Evolutionary conservation across 2,113 vertebrate genomes (phyloP).

Genomic region (Peucedramus taeniatus): DNA sequence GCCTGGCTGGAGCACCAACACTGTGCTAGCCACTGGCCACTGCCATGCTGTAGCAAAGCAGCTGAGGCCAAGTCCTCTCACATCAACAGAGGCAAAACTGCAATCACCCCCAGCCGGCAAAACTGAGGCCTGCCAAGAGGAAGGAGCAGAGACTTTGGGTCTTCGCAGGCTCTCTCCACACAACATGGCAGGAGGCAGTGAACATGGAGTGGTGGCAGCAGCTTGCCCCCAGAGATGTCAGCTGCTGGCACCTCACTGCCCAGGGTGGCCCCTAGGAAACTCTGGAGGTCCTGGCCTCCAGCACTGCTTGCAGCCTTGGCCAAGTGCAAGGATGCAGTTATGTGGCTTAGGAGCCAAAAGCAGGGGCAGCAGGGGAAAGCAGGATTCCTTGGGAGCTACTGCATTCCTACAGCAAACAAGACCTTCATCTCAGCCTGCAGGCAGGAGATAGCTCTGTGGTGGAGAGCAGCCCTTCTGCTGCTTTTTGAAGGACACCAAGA

Average conservation of each 20-base stretch:
- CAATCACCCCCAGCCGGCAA: neutral
- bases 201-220: neutral
- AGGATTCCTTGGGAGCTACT: neutral
- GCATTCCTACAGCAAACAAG: neutral
- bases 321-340: neutral
- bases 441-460: neutral
- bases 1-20: neutral
- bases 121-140: neutral
- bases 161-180: neutral
- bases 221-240: neutral
- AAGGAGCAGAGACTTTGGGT: neutral
- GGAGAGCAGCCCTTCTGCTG: neutral
- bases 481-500: neutral
- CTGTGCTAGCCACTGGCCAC: neutral
- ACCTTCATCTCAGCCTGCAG: neutral
- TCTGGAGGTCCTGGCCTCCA: neutral
- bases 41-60: neutral
- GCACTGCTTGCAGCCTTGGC: neutral
- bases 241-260: neutral
- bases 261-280: neutral
- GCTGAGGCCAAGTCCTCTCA: neutral
- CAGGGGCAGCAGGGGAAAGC: neutral
- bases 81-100: neutral
- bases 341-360: neutral
- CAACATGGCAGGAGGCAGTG: neutral